These are phyloP conservation scores for Battus philenor DNA, from an alignment of 1,140 invertebrate species.

Conservation along the genomic window DNA sequence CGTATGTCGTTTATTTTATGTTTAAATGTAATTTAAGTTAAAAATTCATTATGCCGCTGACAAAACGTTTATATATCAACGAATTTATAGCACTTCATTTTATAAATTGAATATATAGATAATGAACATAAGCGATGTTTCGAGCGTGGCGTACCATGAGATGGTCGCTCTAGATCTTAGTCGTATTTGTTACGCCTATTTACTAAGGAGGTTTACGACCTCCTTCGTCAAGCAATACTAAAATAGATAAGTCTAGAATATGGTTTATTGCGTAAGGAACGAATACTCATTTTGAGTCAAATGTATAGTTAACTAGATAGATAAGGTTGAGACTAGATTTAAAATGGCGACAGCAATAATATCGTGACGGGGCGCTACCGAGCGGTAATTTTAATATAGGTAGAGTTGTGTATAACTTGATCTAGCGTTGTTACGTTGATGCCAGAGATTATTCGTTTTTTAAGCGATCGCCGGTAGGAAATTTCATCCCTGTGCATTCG, in stretches of 20 bases:
- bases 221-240: slow-evolving; percentile 72
- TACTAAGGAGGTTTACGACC: slow-evolving; percentile 53
- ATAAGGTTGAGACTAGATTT: slow-evolving; percentile 50
- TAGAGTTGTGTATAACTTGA: slow-evolving; percentile 68
- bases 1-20: too few relatives aligned
- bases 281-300: slow-evolving; percentile 72
- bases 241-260: slow-evolving; percentile 52
- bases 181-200: slow-evolving; percentile 57
- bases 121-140: too few relatives aligned
- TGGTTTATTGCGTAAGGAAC: slow-evolving; percentile 59
- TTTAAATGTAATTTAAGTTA: too few relatives aligned
- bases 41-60: too few relatives aligned
- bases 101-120: too few relatives aligned
- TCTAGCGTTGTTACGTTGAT: slow-evolving; percentile 70
- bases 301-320: slow-evolving; percentile 67
- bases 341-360: slow-evolving; percentile 73
- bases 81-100: too few relatives aligned
- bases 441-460: slow-evolving; percentile 58
- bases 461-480: slow-evolving; percentile 27
- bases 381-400: slow-evolving; percentile 73
- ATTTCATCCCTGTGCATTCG: slow-evolving; percentile 18
- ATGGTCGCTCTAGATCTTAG: slow-evolving; percentile 62
- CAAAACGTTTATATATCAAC: too few relatives aligned
- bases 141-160: slow-evolving; percentile 59
- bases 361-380: slow-evolving; percentile 74